phyloP scores from a whole-genome alignment of 2,888 invertebrate genomes.

The Entomobrya multifasciata region DNA sequence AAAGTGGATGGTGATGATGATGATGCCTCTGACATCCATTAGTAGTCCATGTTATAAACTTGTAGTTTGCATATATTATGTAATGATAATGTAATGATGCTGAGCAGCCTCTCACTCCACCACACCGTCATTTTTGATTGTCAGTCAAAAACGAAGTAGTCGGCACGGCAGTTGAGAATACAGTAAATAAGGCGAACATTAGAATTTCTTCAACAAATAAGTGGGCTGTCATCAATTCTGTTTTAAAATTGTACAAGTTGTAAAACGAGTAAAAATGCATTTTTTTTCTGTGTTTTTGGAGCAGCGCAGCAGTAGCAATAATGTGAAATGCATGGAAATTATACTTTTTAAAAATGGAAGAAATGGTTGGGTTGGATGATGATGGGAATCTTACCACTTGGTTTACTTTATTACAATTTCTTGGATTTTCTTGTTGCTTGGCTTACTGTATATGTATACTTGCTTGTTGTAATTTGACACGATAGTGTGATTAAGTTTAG shows the following conservation, averaged over 20 bases:
- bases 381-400: no score
- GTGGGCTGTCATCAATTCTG: constrained; percentile 58
- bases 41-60: constrained; percentile 11
- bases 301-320: no score
- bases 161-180: constrained; percentile 11
- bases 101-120: constrained; percentile 6
- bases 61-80: constrained; percentile 54
- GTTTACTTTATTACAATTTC: no score
- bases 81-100: constrained; percentile 38
- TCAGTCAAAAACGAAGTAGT: constrained; percentile 18
- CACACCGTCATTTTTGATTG: constrained; percentile 3
- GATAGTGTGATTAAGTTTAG: constrained; percentile 79
- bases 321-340: no score
- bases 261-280: neutral
- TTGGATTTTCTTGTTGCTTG: no score
- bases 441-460: neutral
- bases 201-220: constrained; percentile 53
- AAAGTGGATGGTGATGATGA: constrained; percentile 33
- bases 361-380: no score
- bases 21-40: constrained; percentile 46
- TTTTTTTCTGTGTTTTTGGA: neutral
- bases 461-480: constrained; percentile 78
- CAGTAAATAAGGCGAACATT: neutral
- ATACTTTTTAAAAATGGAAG: neutral
- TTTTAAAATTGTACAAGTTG: constrained; percentile 1